Evolutionary conservation across 2,797 vertebrate species (phyloP), one percentile per base, ranked within the genome.

Genomic region (Ara ararauna): DNA sequence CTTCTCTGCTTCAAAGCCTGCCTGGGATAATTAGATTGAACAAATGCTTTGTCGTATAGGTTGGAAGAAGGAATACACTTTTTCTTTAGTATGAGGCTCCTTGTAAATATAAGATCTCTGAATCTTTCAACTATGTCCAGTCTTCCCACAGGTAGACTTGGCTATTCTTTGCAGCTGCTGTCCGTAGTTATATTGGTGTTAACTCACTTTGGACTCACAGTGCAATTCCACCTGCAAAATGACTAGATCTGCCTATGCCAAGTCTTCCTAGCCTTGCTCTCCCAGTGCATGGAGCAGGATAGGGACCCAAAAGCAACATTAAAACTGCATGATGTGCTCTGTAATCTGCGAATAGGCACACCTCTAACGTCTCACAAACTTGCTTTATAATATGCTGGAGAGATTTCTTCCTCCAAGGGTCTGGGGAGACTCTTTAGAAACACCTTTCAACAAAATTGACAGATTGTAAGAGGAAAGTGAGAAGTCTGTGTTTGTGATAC

Each of bases 1-100:
- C 30, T 96, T 94, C 72, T 89, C 75, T 62, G 81, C 94, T 96
- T 96, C 96, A 96, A 97, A 96, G 93, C 68, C 66, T 7, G 30
- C 53, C 86, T 74, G 65, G 68, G 70, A 95, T 94, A 95, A 93
- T 95, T 90, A 77, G 88, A 95, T 72, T 47, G 91, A 95, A 93
- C 93, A 96, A 90, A 96, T 0, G 3, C 83, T 94, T 91, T 84
- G 91, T 94, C 40, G 34, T 80, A 3, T 21, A 47, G 20, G 53
- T 60, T 91, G 78, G 85, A 87, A 90, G 77, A 82, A 79, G 85
- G 74, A 78, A 92, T 77, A 79, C 0, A 0, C 72, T 13, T 77
- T 77, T 77, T 92, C 90, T 90, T 26, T 12, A 80, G 54, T 34
- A 58, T 72, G 53, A 87, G 30, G 40, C 42, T 83, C n/a, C 27